Evolutionary conservation across 2,113 vertebrate genomes (phyloP), one percentile per base, ranked within the genome.

Genomic region (Dasyurus viverrinus): DNA sequence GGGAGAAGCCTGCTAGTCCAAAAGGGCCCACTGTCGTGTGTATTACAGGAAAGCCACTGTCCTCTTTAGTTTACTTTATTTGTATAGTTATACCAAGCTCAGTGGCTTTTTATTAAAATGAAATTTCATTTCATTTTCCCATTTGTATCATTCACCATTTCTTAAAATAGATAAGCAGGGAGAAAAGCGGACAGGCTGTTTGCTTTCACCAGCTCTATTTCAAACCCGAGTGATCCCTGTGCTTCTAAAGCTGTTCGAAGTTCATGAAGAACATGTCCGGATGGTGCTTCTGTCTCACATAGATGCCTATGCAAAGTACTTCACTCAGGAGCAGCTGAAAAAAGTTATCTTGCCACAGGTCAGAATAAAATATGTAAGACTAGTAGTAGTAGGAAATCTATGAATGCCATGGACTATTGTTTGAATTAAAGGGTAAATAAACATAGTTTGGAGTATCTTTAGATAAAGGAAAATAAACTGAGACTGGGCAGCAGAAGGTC

Each of bases 261-360:
- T 99, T 27, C 99, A 99, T 0, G 99, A 99, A 98, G 99, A 99
- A 89, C 99, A 99, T 0, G 99, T 99, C 76, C 98, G 99, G 48
- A 98, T 99, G 53, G 99, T 99, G 95, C 96, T 99, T 97, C 98
- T 99, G 92, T 98, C 99, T 89, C 99, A 99, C 98, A 99, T 99
- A 25, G 99, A 99, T 90, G 98, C 99, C 97, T 99, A 99, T 0
- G 99, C 99, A 0, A 99, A 99, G 94, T 99, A 99, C 91, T 99
- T 99, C 97, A 98, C 99, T 9, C 98, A 93, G 10, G 99, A 99
- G 42, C 99, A 99, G 95, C 98, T 99, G 93, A 99, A 99, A 98
- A 99, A 99, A 94, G 98, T 99, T 97, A 99, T 99, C 94, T 94
- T 99, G 98, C 99, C 99, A 96, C 99, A 99, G 99, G 99, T 99